Base-by-base conservation (phyloP, 2,113 vertebrate genomes). In the Gasterosteus nipponicus region DNA sequence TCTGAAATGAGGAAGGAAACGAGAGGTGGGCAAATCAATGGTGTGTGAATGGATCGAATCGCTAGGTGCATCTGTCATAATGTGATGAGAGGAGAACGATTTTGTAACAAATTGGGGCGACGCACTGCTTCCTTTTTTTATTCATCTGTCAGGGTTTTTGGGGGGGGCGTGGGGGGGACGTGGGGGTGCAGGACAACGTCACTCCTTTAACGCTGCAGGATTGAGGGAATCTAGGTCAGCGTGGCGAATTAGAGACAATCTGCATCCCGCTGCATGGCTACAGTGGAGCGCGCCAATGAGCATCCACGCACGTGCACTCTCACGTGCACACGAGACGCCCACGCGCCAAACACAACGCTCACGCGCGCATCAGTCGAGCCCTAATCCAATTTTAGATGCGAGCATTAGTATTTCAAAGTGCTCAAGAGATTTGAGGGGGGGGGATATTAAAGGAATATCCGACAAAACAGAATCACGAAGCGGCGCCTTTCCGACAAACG, bases 221-320 rank as follows among this genome's bases (percentile, higher is more conserved):
- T 81, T 83, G 81, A 49, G 46, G 31, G 81, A 89, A 93, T 92
- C 89, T 93, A 91, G 91, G 91, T 91, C 92, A 91, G 80, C 75
- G 26, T 76, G 63, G 64, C 87, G 87, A 89, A 85, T 90, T 89
- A 86, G 78, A 85, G 78, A 87, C 81, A 83, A 89, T 91, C 85
- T 89, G 86, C 84, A 86, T 84, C 80, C 84, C 70, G 81, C 85
- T 88, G 83, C 87, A 81, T 79, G 86, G 77, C 85, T 86, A 78
- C 84, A 89, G 84, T 69, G 56, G 77, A 85, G 63, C 75, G 70
- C 64, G 61, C 70, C 77, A 80, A 85, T 81, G 54, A 75, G 56
- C 64, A 80, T 60, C 58, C 69, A 22, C 65, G 61, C 12, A 70
- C 78, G 61, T 57, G 69, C 33, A 18, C 59, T 56, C 73, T 54